Conservation (phyloP, 2,797 vertebrate species). For the Artibeus lituratus region DNA sequence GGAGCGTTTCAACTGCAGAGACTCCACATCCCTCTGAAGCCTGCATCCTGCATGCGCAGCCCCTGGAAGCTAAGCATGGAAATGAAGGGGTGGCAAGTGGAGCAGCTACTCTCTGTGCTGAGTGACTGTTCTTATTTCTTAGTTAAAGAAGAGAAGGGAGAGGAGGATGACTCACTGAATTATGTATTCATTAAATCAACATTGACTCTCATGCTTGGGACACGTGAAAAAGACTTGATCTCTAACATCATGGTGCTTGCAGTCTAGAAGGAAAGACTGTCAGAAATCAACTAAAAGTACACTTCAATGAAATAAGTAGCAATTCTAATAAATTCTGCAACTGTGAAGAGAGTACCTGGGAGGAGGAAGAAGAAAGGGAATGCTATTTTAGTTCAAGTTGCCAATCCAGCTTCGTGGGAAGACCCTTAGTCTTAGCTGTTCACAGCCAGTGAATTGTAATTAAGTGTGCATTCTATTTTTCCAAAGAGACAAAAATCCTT, state of each 20-base stretch:
- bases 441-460: neutral
- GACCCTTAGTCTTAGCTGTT: neutral
- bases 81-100: slow-evolving; percentile 38
- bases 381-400: neutral
- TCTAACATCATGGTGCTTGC: neutral
- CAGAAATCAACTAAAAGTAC: neutral
- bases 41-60: neutral
- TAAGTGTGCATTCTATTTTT: neutral
- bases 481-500: neutral
- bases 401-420: neutral
- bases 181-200: neutral
- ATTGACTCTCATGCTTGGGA: neutral
- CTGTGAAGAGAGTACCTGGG: neutral
- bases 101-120: neutral
- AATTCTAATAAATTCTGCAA: neutral
- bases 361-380: neutral
- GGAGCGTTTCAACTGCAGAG: slow-evolving; percentile 73
- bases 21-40: slow-evolving; percentile 53
- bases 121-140: neutral
- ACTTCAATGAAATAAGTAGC: neutral
- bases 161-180: neutral
- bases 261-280: neutral
- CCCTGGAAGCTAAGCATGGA: neutral
- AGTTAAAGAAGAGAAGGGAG: neutral
- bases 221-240: neutral